Percentiles rank a stretch among this genome's conserved stretches.
phyloP scores from a whole-genome alignment of 2,888 invertebrate genomes.

The Himalopsyche japonica region DNA sequence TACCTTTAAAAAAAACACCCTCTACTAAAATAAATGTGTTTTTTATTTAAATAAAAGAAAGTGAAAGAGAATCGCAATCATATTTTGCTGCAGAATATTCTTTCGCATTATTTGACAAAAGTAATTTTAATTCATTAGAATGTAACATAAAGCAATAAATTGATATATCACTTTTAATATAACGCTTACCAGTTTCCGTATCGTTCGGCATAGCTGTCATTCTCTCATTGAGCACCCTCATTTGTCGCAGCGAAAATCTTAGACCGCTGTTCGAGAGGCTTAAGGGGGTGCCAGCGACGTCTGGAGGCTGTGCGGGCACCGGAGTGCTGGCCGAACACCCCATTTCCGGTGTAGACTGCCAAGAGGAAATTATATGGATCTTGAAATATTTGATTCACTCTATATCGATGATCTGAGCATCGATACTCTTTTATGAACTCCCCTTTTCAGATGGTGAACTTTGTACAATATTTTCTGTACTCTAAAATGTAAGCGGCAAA shows the following conservation, averaged over 20 bases:
- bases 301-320: conserved; percentile 5
- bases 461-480: too few species aligned
- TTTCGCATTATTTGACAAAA: too few species aligned
- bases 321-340: conserved; percentile 34
- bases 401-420: neutral
- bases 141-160: too few species aligned
- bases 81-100: too few species aligned
- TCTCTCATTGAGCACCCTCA: conserved; percentile 51
- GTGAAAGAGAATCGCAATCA: too few species aligned
- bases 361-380: neutral
- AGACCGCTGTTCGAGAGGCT: conserved; percentile 52
- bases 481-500: too few species aligned
- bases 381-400: neutral
- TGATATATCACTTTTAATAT: too few species aligned
- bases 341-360: conserved; percentile 25
- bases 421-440: neutral
- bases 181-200: conserved; percentile 51
- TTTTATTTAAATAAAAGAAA: too few species aligned
- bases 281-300: conserved; percentile 50
- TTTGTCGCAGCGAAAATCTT: conserved; percentile 51
- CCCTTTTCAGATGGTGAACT: neutral
- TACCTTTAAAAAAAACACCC: too few species aligned
- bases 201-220: conserved; percentile 52
- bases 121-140: too few species aligned
- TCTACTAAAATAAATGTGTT: too few species aligned